phyloP scores from a whole-genome alignment of 2,888 invertebrate genomes.

The Masnerella sp. region DNA sequence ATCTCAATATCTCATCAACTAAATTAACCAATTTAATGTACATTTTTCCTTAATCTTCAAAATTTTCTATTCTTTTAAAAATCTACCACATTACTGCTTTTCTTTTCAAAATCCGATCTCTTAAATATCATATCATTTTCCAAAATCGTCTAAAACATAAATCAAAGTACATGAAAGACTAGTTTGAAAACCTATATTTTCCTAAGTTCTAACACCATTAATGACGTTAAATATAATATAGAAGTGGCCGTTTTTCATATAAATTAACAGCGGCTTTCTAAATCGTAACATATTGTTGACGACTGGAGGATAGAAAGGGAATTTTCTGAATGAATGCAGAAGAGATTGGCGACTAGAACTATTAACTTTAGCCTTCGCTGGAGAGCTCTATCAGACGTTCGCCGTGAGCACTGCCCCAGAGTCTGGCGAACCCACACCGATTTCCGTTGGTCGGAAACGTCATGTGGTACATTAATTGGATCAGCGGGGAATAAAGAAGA shows the following conservation, averaged over 20 bases:
- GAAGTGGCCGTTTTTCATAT: slow-evolving; percentile 5
- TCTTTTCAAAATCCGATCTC: no score
- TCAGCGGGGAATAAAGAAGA: slow-evolving; percentile 70
- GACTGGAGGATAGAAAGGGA: slow-evolving; percentile 13
- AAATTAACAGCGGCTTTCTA: slow-evolving; percentile 9
- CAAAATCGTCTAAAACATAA: no score
- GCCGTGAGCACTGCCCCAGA: slow-evolving; percentile 43
- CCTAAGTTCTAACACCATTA: no score
- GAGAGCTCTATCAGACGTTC: slow-evolving; percentile 61
- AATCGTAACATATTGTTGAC: slow-evolving; percentile 42
- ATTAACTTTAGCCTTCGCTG: slow-evolving; percentile 68
- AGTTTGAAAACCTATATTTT: no score
- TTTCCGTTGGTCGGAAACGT: slow-evolving; percentile 74
- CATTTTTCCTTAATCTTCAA: no score
- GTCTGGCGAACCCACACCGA: slow-evolving; percentile 62
- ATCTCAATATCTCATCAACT: no score
- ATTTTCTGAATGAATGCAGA: slow-evolving; percentile 16
- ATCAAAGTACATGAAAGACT: no score
- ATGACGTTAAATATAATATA: slow-evolving; percentile 2
- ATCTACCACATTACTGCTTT: no score
- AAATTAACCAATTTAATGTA: no score
- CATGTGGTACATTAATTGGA: slow-evolving; percentile 76
- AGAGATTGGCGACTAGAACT: slow-evolving; percentile 59
- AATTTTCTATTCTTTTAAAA: no score
- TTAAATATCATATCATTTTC: no score